Percentiles rank a stretch among this genome's conserved stretches.
Conservation (phyloP, 2,888 invertebrate genomes). For the Morpho helenor region DNA sequence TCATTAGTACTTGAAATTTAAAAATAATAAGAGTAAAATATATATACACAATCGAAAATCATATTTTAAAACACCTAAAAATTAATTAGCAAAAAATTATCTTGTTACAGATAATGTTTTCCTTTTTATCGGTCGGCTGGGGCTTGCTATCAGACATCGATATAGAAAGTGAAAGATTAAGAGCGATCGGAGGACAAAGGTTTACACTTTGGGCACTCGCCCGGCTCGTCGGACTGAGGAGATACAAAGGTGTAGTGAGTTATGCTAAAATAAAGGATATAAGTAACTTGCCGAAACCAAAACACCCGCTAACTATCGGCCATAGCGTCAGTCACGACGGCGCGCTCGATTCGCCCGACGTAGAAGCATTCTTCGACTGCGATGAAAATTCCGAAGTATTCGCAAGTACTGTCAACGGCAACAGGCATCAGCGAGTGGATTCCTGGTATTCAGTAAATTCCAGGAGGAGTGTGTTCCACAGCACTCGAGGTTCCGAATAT, state of each 20-base stretch:
- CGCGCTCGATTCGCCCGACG: constrained; percentile 70
- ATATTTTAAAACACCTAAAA: neutral
- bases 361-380: constrained; percentile 73
- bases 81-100: constrained; percentile 7
- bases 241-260: constrained; percentile 91
- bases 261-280: constrained; percentile 84
- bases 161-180: constrained; percentile 96
- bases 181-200: constrained; percentile 94
- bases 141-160: constrained; percentile 98
- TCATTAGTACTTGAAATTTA: too few relatives aligned
- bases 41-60: neutral
- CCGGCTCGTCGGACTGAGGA: constrained; percentile 89
- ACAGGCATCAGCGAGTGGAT: constrained; percentile 82
- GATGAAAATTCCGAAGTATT: constrained; percentile 64
- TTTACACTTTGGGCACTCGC: constrained; percentile 95
- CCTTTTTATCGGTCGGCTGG: constrained; percentile 98
- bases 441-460: constrained; percentile 92
- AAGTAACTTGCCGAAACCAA: constrained; percentile 61
- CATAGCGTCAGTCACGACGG: constrained; percentile 74
- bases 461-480: constrained; percentile 87
- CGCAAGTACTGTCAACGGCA: constrained; percentile 53
- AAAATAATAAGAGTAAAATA: neutral
- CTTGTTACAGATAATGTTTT: constrained; percentile 85
- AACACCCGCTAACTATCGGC: constrained; percentile 56
- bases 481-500: constrained; percentile 88